Evolutionary conservation across 2,888 invertebrate species (phyloP), one percentile per base, ranked within the genome.

Genomic region (Hymenopus coronatus): DNA sequence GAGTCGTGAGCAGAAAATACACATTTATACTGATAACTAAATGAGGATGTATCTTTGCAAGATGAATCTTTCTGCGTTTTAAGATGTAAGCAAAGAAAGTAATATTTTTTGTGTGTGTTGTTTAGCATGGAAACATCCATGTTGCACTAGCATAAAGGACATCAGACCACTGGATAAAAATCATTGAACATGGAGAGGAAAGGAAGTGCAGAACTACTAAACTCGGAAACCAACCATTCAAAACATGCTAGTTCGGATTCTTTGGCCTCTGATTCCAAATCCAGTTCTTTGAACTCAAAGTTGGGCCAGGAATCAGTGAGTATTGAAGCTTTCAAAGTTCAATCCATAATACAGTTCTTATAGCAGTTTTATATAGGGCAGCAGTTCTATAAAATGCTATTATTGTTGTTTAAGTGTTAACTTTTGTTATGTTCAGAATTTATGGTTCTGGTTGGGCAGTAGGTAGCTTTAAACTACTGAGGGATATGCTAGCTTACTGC

Each of bases 201-300:
- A 91, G 95, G 95, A 91, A 96, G 96, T 92, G 94, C 95, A 4
- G 96, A 96, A 92, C 93, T 96, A 90, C 92, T 96, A 90, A 96
- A 94, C 92, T 94, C 95, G 90, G 96, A 96, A 89, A 33, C 83
- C 28, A 86, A 94, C 85, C 93, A 95, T 91, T 96, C 96, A 15
- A 97, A 97, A 94, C 96, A 96, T 93, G 96, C 96, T 88, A 97
- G 96, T 93, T 96, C 96, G 88, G 97, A 97, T 93, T 97, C 97
- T 12, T 94, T 97, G 92, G 96, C 96, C 93, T 96, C 97, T 0
- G 97, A 97, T 93, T 97, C 97, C 84, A 98, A 97, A 94, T 97
- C 97, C 90, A 97, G 96, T 93, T 97, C 97, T 91, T 95, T 97
- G 92, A 97, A 96, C 93, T 97, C 97, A 84, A 97, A 97, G 94